Base-by-base conservation (phyloP, 2,888 invertebrate genomes). In the Drosophila monieri region DNA sequence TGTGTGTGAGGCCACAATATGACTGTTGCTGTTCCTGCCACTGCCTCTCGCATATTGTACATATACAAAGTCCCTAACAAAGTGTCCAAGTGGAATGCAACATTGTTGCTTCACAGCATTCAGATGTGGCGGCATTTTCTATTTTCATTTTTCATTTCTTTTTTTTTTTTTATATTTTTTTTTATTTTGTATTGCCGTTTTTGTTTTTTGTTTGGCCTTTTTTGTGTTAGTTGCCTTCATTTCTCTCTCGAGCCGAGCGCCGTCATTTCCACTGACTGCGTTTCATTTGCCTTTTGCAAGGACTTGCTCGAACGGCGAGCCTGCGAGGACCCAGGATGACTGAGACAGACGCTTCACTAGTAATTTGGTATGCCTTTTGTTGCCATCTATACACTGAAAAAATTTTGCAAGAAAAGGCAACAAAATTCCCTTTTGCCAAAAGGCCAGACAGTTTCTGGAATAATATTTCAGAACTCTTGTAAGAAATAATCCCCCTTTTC, bases 1-100 rank as follows among this genome's bases (percentile, higher is more conserved):
- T 54, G 43, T 43, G 51, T 55, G 48, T 51, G 48, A 52, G 74
- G 51, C 65, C 65, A 44, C 62, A 64, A 64, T 72, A 62, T 66
- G 64, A 49, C 55, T 65, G 58, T 62, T 60, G 76, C 76, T 72
- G 72, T 61, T 60, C 47, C 67, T 66, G 66, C 54, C 72, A 73
- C 70, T 73, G 61, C n/a, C n/a, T 39, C 39, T 10, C 12, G 58
- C 35, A 46, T 44, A 44, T 27, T 27, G 27, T 52, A 49, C 44
- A 23, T 35, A 51, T 64, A 74, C 61, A 59, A 54, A 49, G 69
- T 81, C 27, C 74, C 80, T 80, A 83, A 84, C 84, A 84, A 84
- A 84, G 84, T 84, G 73, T 80, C 80, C 84, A 80, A 84, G 86
- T 85, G 86, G 86, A 71, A 83, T 85, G 86, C 84, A 84, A 84